Evolutionary conservation across 37 sponge, comb jelly and placozoan genomes (phyloP).

Genomic region (Aplysina aerophoba): DNA sequence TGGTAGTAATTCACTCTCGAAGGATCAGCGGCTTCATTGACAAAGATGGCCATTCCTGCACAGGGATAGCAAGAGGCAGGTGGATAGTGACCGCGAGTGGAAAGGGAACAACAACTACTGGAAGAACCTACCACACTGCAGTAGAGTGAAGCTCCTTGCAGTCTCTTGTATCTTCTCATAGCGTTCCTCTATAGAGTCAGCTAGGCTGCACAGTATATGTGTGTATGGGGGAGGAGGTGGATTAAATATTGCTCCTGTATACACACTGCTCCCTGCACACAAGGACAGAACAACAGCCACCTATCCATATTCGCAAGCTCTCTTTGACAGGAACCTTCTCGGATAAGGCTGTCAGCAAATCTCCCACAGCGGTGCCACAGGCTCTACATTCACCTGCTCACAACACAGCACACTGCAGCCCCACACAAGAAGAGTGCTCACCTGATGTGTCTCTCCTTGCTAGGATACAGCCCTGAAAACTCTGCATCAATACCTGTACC

Average conservation of each 20-base stretch:
- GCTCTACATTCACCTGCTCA: too few relatives aligned
- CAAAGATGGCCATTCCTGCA: constrained; percentile 63
- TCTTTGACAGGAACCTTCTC: too few relatives aligned
- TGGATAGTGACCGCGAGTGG: neutral
- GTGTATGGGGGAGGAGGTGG: too few relatives aligned
- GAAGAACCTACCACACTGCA: constrained; percentile 66
- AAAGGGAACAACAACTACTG: neutral
- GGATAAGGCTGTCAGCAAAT: too few relatives aligned
- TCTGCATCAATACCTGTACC: constrained; percentile 73
- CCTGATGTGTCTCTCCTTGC: neutral
- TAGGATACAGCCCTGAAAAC: constrained; percentile 69
- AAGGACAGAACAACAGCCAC: too few relatives aligned
- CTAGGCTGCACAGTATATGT: constrained; percentile 31
- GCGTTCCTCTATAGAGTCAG: constrained; percentile 66
- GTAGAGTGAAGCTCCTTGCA: constrained; percentile 62
- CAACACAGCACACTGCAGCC: too few relatives aligned
- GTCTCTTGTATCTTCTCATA: constrained; percentile 60
- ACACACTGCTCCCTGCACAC: too few relatives aligned
- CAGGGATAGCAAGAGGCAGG: too few relatives aligned
- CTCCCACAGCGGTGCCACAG: too few relatives aligned
- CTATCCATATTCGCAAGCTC: too few relatives aligned
- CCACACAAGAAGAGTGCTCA: too few relatives aligned
- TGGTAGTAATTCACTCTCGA: constrained; percentile 29
- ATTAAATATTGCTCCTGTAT: too few relatives aligned
- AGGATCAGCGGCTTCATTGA: constrained; percentile 38